These are phyloP conservation scores for Theristicus caerulescens DNA, from an alignment of 2,113 vertebrate species.

Conservation along the genomic window DNA sequence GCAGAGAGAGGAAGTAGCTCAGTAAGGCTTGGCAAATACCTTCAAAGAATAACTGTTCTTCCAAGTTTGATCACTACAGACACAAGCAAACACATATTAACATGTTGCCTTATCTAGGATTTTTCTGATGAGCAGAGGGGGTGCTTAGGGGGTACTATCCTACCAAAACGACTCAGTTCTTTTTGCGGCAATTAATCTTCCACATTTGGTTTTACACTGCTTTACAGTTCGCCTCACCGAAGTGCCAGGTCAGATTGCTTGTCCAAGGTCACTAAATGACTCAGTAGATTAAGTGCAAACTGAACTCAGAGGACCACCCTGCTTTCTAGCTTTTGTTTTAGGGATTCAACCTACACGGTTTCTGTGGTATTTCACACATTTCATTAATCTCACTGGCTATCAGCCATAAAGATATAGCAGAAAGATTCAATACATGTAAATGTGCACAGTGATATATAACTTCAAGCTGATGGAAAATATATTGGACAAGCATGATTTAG, in stretches of 20 bases:
- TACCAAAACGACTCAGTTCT: background rate
- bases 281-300: slow-evolving; percentile 23
- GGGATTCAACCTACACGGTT: background rate
- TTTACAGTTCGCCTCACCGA: background rate
- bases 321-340: background rate
- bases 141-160: background rate
- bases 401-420: background rate
- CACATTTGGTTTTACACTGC: background rate
- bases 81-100: background rate
- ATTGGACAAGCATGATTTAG: slow-evolving; percentile 39
- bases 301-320: slow-evolving; percentile 18
- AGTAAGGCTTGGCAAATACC: slow-evolving; percentile 38
- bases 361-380: background rate
- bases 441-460: slow-evolving; percentile 8
- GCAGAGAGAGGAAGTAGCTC: background rate
- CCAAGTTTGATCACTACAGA: background rate
- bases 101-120: background rate
- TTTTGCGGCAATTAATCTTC: background rate
- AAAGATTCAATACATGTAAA: background rate
- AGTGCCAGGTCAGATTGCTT: slow-evolving; percentile 1
- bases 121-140: background rate
- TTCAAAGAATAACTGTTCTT: slow-evolving; percentile 18
- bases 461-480: slow-evolving; percentile 59
- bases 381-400: background rate
- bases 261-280: slow-evolving; percentile 15